Evolutionary conservation across 2,888 invertebrate genomes (phyloP), one percentile per base, ranked within the genome.

Genomic region (Barypeithes pellucidus): DNA sequence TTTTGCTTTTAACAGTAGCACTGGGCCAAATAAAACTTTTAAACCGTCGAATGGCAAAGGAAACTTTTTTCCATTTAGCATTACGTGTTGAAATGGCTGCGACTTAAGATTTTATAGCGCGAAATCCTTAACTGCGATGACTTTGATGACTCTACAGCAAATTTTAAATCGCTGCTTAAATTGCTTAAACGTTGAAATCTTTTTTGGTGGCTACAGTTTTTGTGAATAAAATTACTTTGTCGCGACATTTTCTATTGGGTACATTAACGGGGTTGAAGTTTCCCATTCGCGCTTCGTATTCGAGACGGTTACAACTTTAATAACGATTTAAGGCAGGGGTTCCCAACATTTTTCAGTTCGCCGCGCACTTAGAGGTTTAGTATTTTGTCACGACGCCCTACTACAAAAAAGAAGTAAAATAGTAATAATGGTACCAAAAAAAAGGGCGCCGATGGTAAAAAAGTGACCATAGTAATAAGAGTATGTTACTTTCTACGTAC

Each of bases 11-110:
- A 43, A 57, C 22, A 41, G 43, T 29, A 57, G 41, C 45, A 16
- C 61, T 45, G 45, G 43, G 18, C n/a, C 67, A 33, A 43, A 67
- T 67, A 67, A 67, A 67, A 67, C 67, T 67, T 67, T 67, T 45
- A 43, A 29, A 24, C 41, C 29, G 61, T 45, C 16, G 61, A 61
- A 61, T 9, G 61, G 61, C 41, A 61, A 61, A 45, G 61, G 45
- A 36, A 39, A 43, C 43, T 61, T 45, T 61, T 61, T 61, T 45
- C 61, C 45, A 45, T 61, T 61, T 45, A 50, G 24, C 45, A 22
- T 22, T 61, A 20, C 43, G 43, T 43, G 43, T 61, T 45, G 18
- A 45, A 43, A 61, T 61, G n/a, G 43, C 45, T 24, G 45, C n/a
- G 61, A 61, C 29, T 61, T 61, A 61, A 45, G 24, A 24, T 61